Conservation (phyloP, 2,888 invertebrate genomes). For the Hemaris fuciformis region DNA sequence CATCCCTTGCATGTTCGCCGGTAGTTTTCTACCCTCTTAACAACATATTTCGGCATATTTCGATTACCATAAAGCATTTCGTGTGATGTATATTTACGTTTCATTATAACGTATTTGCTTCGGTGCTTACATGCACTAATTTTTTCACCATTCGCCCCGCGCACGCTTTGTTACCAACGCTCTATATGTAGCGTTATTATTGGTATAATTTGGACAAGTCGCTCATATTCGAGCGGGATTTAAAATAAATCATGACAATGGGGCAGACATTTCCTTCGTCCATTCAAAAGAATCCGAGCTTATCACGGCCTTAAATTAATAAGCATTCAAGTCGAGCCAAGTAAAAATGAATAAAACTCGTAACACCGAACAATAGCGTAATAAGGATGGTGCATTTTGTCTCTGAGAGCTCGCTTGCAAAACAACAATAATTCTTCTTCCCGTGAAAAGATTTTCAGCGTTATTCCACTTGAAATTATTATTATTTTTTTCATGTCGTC, state of each 20-base stretch:
- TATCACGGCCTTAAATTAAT: slow-evolving; percentile 81
- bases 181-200: slow-evolving; percentile 18
- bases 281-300: slow-evolving; percentile 79
- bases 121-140: slow-evolving; percentile 42
- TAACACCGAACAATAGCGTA: slow-evolving; percentile 80
- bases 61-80: slow-evolving; percentile 81
- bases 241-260: slow-evolving; percentile 76
- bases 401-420: slow-evolving; percentile 80
- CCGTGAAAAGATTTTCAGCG: slow-evolving; percentile 81
- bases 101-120: slow-evolving; percentile 59
- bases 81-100: slow-evolving; percentile 74
- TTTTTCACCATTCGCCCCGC: slow-evolving; percentile 19
- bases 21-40: slow-evolving; percentile 79
- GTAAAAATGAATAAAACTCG: slow-evolving; percentile 81
- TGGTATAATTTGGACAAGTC: slow-evolving; percentile 32
- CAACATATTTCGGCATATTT: slow-evolving; percentile 81
- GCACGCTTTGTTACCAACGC: slow-evolving; percentile 22
- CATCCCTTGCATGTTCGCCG: slow-evolving; percentile 77
- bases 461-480: slow-evolving; percentile 82
- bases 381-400: slow-evolving; percentile 81
- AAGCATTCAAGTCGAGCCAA: slow-evolving; percentile 82
- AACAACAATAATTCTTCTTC: slow-evolving; percentile 82
- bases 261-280: slow-evolving; percentile 72
- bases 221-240: slow-evolving; percentile 56
- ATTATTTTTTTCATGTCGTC: slow-evolving; percentile 77